Conservation (phyloP, 2,797 vertebrate species). For the Tinamus major region DNA sequence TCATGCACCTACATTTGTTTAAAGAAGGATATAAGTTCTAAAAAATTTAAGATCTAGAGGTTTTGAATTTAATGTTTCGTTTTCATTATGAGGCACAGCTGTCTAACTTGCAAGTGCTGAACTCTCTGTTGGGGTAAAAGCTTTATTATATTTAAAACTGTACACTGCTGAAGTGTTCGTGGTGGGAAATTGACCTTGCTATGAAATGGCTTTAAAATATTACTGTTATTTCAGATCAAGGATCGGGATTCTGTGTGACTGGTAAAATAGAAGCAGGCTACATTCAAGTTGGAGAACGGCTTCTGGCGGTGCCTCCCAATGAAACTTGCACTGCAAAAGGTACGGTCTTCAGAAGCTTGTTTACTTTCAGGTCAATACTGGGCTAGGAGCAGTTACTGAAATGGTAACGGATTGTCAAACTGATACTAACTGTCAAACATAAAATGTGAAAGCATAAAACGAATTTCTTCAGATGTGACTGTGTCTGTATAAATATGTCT, state of each 20-base stretch:
- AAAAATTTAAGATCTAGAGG: slow-evolving; percentile 34
- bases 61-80: slow-evolving; percentile 59
- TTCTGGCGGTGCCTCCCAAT: slow-evolving; percentile 95
- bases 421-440: slow-evolving; percentile 85
- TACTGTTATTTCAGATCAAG: slow-evolving; percentile 87
- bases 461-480: slow-evolving; percentile 81
- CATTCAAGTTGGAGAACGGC: slow-evolving; percentile 91
- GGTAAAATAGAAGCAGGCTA: slow-evolving; percentile 98
- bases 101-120: slow-evolving; percentile 44
- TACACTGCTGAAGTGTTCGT: neutral
- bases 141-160: slow-evolving; percentile 1
- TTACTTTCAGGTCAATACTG: slow-evolving; percentile 66
- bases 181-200: neutral
- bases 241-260: slow-evolving; percentile 97
- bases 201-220: neutral
- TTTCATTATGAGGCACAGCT: slow-evolving; percentile 60
- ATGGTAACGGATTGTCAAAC: slow-evolving; percentile 80
- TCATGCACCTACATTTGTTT: neutral
- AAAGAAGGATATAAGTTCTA: slow-evolving; percentile 21
- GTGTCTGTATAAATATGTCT: slow-evolving; percentile 62
- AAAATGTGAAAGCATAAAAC: slow-evolving; percentile 81
- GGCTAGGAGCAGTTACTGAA: slow-evolving; percentile 79
- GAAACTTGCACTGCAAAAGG: slow-evolving; percentile 98
- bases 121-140: neutral
- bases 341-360: slow-evolving; percentile 68